A percentile compares a stretch with the other conserved stretches of the same genome.
Evolutionary conservation across 2,888 invertebrate species (phyloP).

Genomic region (Lumbricus terrestris): DNA sequence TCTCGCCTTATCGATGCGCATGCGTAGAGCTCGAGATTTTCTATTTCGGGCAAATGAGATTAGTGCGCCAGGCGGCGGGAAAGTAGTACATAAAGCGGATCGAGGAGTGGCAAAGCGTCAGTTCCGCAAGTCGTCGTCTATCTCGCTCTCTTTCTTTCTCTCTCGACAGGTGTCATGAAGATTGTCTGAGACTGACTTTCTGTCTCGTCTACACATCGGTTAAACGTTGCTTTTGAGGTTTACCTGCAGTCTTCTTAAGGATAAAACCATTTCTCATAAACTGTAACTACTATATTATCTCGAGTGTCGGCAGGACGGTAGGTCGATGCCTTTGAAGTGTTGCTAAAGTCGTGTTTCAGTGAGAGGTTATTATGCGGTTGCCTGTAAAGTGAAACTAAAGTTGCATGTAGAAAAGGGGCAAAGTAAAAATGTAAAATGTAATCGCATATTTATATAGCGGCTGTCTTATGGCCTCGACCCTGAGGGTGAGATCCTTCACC

Average conservation of each 20-base stretch:
- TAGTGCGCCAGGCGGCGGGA: neutral
- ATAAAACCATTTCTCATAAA: neutral
- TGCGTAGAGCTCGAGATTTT: neutral
- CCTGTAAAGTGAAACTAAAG: no score
- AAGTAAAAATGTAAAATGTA: no score
- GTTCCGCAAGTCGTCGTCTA: neutral
- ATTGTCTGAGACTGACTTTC: neutral
- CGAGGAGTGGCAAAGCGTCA: neutral
- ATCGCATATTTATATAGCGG: no score
- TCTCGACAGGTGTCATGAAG: neutral
- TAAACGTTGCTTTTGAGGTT: neutral
- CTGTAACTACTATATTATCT: neutral
- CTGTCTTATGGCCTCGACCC: no score
- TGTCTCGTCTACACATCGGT: neutral
- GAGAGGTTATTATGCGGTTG: no score
- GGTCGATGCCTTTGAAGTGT: neutral
- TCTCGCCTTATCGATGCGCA: neutral
- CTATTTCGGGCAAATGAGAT: constrained; percentile 7
- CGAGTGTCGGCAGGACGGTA: neutral
- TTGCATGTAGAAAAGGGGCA: no score
- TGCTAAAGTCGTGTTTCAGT: neutral
- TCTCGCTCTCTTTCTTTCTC: no score
- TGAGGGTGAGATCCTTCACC: no score
- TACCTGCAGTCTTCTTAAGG: neutral
- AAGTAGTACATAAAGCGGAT: neutral